These are phyloP conservation scores for Apteryx mantelli DNA, from an alignment of 2,113 vertebrate species.

Conservation along the genomic window DNA sequence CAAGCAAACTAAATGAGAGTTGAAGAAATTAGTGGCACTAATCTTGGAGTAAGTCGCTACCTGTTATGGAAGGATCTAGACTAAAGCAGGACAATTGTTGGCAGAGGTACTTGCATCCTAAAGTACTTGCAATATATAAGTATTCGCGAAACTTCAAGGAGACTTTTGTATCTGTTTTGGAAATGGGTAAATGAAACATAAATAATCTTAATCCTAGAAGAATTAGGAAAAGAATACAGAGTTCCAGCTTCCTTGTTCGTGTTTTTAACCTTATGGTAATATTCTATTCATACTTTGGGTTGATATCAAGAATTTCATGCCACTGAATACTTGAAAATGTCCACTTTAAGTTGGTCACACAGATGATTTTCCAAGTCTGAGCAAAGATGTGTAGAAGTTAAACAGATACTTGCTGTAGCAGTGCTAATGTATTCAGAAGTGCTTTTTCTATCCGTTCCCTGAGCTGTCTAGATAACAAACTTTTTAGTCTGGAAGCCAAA, in stretches of 20 bases:
- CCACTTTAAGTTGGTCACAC: not conserved
- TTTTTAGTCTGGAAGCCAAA: not conserved
- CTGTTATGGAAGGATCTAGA: not conserved
- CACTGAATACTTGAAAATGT: not conserved
- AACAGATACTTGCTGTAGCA: not conserved
- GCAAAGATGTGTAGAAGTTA: not conserved
- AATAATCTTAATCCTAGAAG: not conserved
- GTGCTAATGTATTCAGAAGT: not conserved
- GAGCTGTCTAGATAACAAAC: not conserved
- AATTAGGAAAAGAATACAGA: not conserved
- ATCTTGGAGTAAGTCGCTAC: not conserved
- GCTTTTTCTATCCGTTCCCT: not conserved
- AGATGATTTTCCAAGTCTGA: not conserved
- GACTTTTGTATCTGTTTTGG: not conserved
- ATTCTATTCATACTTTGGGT: not conserved
- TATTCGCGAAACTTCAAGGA: not conserved
- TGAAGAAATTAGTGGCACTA: not conserved
- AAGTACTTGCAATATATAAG: not conserved
- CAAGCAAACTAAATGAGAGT: not conserved
- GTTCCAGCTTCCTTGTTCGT: not conserved
- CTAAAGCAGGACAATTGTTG: not conserved
- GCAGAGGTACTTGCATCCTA: not conserved
- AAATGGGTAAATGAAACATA: not conserved
- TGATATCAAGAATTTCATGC: not conserved
- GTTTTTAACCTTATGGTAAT: not conserved